Base-by-base conservation (phyloP, 2,113 vertebrate species). In the Gavialis gangeticus region DNA sequence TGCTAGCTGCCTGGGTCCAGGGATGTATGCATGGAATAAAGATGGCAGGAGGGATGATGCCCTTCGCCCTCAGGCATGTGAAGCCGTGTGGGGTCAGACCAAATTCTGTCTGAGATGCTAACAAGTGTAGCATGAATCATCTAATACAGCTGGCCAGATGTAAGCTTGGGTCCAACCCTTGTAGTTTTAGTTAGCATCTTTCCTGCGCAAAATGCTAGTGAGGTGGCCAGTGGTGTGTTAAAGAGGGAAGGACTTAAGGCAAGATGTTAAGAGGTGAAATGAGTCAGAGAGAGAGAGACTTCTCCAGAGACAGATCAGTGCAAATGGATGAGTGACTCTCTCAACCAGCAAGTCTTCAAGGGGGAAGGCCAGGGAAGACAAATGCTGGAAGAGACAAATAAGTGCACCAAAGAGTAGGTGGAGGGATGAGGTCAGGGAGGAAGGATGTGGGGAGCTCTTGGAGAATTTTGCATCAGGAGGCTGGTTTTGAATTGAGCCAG, bases 231-330 rank as follows among this genome's bases (percentile, higher is more conserved):
- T 73, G 37, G 22, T 24, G 25, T 73, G 69, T 37, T 46, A 73
- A 24, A 73, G 69, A 46, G 69, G 34, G 34, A 73, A 75, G 34
- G 58, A 63, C 88, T 71, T 60, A 57, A 54, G 80, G 62, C 82
- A 88, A 91, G 69, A 82, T 57, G 60, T 75, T 85, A 83, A 57
- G 57, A 85, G 91, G 93, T 87, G 86, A 59, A 54, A 24, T 95
- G 93, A 97, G 63, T 96, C 93, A 95, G 86, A 12, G 57, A 90
- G 62, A 67, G 63, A 54, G 66, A 75, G 91, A 8, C 37, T 83
- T 88, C 90, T 89, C 93, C 78, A 75, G 57, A 92, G 78, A 80
- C 71, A 63, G 60, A 57, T 80, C 86, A 93, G 64, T 87, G 82
- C 78, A 77, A 78, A 67, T 64, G 46, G 22, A 80, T 46, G 24